Conservation (phyloP, 2,888 invertebrate genomes). For the Lycocerus yunnanus region DNA sequence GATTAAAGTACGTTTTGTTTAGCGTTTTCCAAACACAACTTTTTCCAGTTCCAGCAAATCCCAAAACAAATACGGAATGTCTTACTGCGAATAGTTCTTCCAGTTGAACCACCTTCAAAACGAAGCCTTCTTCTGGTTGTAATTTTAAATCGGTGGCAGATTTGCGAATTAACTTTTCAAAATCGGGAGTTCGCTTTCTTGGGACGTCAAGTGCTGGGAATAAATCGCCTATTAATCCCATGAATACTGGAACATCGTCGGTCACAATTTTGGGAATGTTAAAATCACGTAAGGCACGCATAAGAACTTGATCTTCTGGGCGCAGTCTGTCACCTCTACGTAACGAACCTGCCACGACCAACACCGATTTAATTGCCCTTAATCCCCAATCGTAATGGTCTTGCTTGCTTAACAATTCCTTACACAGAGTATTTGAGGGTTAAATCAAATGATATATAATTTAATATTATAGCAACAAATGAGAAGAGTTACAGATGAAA, state of each 20-base stretch:
- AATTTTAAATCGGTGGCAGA: constrained; percentile 82
- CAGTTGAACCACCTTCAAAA: constrained; percentile 85
- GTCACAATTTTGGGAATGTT: constrained; percentile 94
- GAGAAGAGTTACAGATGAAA: too few relatives aligned
- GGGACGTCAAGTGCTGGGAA: constrained; percentile 93
- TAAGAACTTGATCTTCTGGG: constrained; percentile 91
- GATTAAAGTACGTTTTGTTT: constrained; percentile 79
- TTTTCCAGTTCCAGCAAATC: constrained; percentile 90
- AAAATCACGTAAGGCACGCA: constrained; percentile 92
- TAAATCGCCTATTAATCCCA: constrained; percentile 93
- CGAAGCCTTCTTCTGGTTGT: constrained; percentile 90
- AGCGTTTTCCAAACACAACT: constrained; percentile 92
- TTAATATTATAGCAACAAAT: too few relatives aligned
- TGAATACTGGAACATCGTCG: constrained; percentile 88
- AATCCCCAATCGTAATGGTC: constrained; percentile 98
- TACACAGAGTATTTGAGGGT: too few relatives aligned
- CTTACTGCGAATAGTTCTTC: constrained; percentile 92
- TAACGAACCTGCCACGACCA: constrained; percentile 91
- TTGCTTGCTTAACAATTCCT: too few relatives aligned
- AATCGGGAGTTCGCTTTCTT: constrained; percentile 81
- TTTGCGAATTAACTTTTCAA: constrained; percentile 78
- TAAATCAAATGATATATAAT: too few relatives aligned
- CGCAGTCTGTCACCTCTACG: constrained; percentile 77
- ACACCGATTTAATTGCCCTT: constrained; percentile 91
- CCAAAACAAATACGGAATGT: constrained; percentile 79